These are phyloP conservation scores for Tenebrosternarchus preto DNA, from an alignment of 2,113 vertebrate species.

Conservation along the genomic window DNA sequence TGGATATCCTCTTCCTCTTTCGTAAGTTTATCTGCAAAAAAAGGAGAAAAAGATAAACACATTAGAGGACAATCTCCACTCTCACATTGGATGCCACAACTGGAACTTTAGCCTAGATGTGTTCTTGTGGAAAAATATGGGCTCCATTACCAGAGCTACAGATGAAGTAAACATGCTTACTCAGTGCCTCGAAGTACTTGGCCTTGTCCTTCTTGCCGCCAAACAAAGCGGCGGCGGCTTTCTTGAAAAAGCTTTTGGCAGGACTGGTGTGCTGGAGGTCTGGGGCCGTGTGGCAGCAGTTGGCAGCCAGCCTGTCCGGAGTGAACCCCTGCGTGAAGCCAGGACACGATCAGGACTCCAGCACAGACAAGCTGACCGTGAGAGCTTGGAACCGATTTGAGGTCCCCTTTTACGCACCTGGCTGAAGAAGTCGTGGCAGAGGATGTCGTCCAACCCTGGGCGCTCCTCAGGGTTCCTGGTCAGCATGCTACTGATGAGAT, in stretches of 20 bases:
- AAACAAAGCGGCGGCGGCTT: slow-evolving; percentile 86
- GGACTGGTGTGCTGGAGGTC: slow-evolving; percentile 87
- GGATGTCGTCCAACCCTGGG: slow-evolving; percentile 81
- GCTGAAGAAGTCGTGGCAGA: slow-evolving; percentile 83
- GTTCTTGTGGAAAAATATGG: not conserved
- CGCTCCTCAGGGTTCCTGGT: slow-evolving; percentile 83
- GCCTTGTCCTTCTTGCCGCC: slow-evolving; percentile 88
- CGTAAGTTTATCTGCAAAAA: slow-evolving; percentile 71
- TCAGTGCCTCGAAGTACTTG: slow-evolving; percentile 81
- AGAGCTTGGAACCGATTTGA: too few relatives aligned
- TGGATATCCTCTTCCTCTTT: slow-evolving; percentile 89
- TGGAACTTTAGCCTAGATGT: too few relatives aligned
- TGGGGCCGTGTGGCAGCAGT: slow-evolving; percentile 82
- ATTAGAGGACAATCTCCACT: not conserved
- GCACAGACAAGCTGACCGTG: not conserved
- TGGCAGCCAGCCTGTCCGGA: slow-evolving; percentile 81
- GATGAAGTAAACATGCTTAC: slow-evolving; percentile 66
- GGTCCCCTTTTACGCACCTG: slow-evolving; percentile 75
- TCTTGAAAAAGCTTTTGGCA: slow-evolving; percentile 88
- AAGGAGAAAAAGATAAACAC: too few relatives aligned
- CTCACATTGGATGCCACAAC: not conserved
- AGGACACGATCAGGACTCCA: not conserved
- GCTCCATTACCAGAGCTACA: not conserved
- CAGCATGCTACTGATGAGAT: slow-evolving; percentile 84
- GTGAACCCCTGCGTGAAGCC: slow-evolving; percentile 79